A percentile compares a stretch with the other conserved stretches of the same genome.
Evolutionary conservation across 2,113 vertebrate genomes (phyloP).

Genomic region (Heterochromis multidens): DNA sequence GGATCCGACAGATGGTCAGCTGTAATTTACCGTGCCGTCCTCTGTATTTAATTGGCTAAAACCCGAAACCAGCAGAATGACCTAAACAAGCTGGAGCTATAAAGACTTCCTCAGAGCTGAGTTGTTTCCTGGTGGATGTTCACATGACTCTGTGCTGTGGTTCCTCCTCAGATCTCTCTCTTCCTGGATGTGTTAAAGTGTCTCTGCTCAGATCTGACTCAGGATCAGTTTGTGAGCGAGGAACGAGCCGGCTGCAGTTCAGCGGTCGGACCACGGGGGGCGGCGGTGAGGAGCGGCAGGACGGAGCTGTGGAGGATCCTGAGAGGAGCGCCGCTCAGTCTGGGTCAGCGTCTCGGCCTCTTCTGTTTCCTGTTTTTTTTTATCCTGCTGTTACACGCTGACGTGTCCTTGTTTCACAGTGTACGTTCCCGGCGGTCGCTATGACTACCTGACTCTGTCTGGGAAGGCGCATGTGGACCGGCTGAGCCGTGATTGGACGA

Average conservation of each 20-base stretch:
- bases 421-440: slow-evolving; percentile 76
- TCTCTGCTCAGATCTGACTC: slow-evolving; percentile 80
- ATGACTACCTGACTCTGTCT: slow-evolving; percentile 84
- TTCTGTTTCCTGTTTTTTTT: neutral
- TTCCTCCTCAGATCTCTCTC: slow-evolving; percentile 83
- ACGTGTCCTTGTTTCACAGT: slow-evolving; percentile 54
- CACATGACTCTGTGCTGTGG: accelerated
- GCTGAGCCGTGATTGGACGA: slow-evolving; percentile 63
- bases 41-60: too few species aligned
- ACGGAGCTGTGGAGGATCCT: slow-evolving; percentile 84
- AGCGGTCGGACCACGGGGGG: neutral
- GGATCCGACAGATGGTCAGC: neutral
- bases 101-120: too few species aligned
- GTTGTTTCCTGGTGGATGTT: neutral
- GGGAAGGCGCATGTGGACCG: slow-evolving; percentile 81
- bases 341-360: slow-evolving; percentile 73
- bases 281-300: slow-evolving; percentile 71
- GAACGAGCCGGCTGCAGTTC: slow-evolving; percentile 60
- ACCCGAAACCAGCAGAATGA: too few species aligned
- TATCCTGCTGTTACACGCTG: neutral
- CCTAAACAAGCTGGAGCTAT: neutral
- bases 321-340: slow-evolving; percentile 73
- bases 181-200: slow-evolving; percentile 91
- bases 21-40: neutral
- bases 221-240: slow-evolving; percentile 78